Percentiles rank a stretch among this genome's conserved stretches.
Evolutionary conservation across 2,113 vertebrate species (phyloP).

Genomic region (Corythaeola cristata): DNA sequence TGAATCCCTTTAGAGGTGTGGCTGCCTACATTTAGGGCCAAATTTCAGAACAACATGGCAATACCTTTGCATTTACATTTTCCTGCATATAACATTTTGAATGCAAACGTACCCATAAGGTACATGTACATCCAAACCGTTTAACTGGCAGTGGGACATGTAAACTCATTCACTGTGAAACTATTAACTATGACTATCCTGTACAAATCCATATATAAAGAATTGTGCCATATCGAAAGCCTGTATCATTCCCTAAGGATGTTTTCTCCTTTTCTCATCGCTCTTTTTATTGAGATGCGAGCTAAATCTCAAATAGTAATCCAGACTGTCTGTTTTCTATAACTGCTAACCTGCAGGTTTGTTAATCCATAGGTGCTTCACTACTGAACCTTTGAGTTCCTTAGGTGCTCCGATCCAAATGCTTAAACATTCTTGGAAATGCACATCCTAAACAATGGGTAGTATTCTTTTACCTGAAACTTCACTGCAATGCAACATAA

Average conservation of each 20-base stretch:
- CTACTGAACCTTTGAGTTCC: neutral
- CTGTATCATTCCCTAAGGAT: too few relatives aligned
- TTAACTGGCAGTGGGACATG: neutral
- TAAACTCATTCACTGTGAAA: neutral
- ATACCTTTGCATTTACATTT: neutral
- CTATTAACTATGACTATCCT: neutral
- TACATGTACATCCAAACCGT: neutral
- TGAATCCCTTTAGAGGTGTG: fast-evolving
- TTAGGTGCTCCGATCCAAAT: neutral
- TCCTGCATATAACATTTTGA: neutral
- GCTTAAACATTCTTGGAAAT: neutral
- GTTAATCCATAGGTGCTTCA: neutral
- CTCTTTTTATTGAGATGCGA: fast-evolving
- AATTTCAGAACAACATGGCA: neutral
- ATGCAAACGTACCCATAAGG: neutral
- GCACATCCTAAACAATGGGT: neutral
- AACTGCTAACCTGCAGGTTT: neutral
- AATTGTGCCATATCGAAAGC: neutral
- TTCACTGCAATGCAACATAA: neutral
- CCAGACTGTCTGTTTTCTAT: neutral
- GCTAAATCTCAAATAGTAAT: neutral
- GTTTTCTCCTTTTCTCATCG: neutral
- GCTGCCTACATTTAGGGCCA: neutral
- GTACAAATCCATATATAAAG: neutral
- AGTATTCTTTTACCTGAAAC: neutral